Evolutionary conservation across 2,888 invertebrate species (phyloP), one percentile per base, ranked within the genome.

Genomic region (Drosophila anomelani): DNA sequence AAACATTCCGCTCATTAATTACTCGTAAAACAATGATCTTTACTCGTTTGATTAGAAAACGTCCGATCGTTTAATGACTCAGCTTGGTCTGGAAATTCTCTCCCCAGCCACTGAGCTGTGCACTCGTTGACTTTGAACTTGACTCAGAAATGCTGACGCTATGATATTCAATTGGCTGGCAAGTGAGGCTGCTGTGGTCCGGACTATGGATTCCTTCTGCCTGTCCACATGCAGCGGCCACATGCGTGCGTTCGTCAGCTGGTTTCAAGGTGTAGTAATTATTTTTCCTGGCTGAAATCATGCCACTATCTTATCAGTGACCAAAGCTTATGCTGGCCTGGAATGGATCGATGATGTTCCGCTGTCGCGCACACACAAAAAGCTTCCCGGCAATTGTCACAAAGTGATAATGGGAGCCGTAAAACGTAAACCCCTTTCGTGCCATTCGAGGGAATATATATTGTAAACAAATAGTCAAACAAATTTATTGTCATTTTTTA

Each of bases 21-120:
- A 36, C 8, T 36, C 39, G 55, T 17, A 26, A 36, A 51, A 44
- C 59, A 60, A 44, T 53, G 44, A 74, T 49, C 73, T 62, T 34
- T 57, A 56, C 55, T 70, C 73, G 74, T 79, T 78, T 78, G 76
- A 81, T 79, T 78, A 70, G 9, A 51, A 61, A 73, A 56, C 59
- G 66, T 39, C 47, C 46, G 57, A 77, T 77, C 75, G 69, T 12
- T 15, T 54, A 54, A 41, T 70, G 54, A 76, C 47, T 79, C 57
- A 63, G 53, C 56, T 51, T 29, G 34, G 49, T 38, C 43, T 51
- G 20, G 41, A 26, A 44, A 43, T 38, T 66, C n/a, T 41, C 9
- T 23, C 59, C 9, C 20, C 59, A 10, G 41, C 49, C 36, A 26
- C 34, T 58, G 51, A 43, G 55, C 58, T 53, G 51, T 47, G 56